Evolutionary conservation across 64 coral and sea anemone genomes (phyloP).

Genomic region (Platygyra sinensis): DNA sequence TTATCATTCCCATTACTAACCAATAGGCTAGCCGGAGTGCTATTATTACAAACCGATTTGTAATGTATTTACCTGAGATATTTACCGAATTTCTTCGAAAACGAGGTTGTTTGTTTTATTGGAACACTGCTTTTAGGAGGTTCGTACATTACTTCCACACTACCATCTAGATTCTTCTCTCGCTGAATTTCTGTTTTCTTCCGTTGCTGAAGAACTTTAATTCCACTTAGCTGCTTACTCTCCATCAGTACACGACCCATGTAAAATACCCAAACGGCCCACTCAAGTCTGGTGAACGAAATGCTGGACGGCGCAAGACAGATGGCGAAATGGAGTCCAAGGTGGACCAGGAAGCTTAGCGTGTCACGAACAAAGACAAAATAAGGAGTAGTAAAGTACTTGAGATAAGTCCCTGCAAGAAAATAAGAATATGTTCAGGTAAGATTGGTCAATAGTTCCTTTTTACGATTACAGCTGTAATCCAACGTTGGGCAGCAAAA

Average conservation of each 20-base stretch:
- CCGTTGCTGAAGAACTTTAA: neutral
- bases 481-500: too few species aligned
- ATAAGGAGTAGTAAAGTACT: conserved; percentile 46
- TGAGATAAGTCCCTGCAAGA: conserved; percentile 21
- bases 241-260: conserved; percentile 34
- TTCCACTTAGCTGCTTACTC: conserved; percentile 6
- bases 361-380: conserved; percentile 63
- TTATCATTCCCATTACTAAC: too few species aligned
- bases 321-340: conserved; percentile 44
- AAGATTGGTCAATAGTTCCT: too few species aligned
- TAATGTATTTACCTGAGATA: neutral
- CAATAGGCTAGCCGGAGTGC: too few species aligned
- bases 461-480: too few species aligned
- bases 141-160: neutral
- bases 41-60: neutral
- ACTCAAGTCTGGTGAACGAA: conserved; percentile 39
- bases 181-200: neutral
- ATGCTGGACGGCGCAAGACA: conserved; percentile 47
- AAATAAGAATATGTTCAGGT: neutral
- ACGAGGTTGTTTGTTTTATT: neutral
- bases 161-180: neutral
- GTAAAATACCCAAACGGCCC: conserved; percentile 44
- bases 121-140: neutral
- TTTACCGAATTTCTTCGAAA: neutral
- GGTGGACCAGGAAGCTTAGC: conserved; percentile 36